A percentile compares a stretch with the other conserved stretches of the same genome.
phyloP scores from a whole-genome alignment of 2,888 invertebrate genomes.

The Brachypterus glaber region DNA sequence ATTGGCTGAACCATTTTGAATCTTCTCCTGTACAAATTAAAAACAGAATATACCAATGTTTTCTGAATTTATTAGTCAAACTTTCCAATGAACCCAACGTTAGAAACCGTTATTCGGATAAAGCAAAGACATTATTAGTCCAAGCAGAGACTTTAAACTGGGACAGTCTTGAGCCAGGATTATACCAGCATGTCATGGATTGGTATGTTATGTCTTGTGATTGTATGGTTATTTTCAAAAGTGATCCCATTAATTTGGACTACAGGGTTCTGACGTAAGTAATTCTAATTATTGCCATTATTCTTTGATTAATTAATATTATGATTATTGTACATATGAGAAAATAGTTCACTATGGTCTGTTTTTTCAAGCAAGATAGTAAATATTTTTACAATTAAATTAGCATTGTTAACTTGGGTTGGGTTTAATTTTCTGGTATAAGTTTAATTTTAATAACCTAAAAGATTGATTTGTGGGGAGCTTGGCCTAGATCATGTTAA shows the following conservation, averaged over 20 bases:
- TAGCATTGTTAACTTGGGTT: too few species aligned
- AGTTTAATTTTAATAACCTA: too few species aligned
- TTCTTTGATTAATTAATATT: background rate
- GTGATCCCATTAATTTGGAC: slow-evolving; percentile 48
- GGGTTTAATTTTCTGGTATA: too few species aligned
- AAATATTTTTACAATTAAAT: too few species aligned
- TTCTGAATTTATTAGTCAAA: slow-evolving; percentile 61
- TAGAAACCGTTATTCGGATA: slow-evolving; percentile 45
- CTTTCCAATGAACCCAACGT: slow-evolving; percentile 63
- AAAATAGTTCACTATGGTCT: too few species aligned
- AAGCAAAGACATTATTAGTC: slow-evolving; percentile 40
- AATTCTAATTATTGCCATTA: background rate
- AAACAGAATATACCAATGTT: slow-evolving; percentile 48
- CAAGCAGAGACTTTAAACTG: slow-evolving; percentile 57
- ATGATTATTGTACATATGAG: too few species aligned
- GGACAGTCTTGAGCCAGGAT: slow-evolving; percentile 51
- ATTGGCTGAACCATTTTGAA: slow-evolving; percentile 48
- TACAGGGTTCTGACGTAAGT: slow-evolving; percentile 50
- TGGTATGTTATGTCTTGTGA: slow-evolving; percentile 69
- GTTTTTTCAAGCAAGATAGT: too few species aligned
- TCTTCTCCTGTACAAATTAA: slow-evolving; percentile 37
- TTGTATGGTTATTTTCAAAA: slow-evolving; percentile 53
- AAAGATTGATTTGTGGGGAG: too few species aligned
- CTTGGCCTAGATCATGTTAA: too few species aligned
- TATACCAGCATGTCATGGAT: slow-evolving; percentile 57